These are phyloP conservation scores for Coregonus clupeaformis DNA, from an alignment of 2,113 vertebrate species.

Conservation along the genomic window DNA sequence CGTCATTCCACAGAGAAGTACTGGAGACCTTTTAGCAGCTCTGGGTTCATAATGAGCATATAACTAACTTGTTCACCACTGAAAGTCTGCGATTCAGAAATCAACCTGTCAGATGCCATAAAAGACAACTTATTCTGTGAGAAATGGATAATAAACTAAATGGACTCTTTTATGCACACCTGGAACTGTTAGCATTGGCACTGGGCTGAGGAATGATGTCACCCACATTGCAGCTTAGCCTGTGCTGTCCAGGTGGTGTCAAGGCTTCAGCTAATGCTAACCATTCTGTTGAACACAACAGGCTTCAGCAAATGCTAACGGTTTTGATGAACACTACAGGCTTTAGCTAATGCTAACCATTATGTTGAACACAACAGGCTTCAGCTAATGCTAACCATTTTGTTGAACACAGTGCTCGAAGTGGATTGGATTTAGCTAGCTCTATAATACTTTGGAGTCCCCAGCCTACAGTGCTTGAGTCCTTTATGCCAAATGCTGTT, in stretches of 20 bases:
- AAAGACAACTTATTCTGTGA: conserved; percentile 40
- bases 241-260: conserved; percentile 39
- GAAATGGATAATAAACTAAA: conserved; percentile 50
- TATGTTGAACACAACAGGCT: too few species aligned
- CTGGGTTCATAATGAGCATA: conserved; percentile 15
- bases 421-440: too few species aligned
- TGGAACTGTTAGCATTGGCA: conserved; percentile 63
- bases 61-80: conserved; percentile 25
- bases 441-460: too few species aligned
- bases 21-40: conserved; percentile 37
- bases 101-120: conserved; percentile 52
- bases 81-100: conserved; percentile 37
- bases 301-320: too few species aligned
- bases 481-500: too few species aligned
- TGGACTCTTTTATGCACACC: conserved; percentile 52
- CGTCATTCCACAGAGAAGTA: conserved; percentile 35
- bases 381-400: too few species aligned
- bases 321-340: too few species aligned
- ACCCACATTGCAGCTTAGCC: conserved; percentile 42
- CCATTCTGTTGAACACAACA: conserved; percentile 14
- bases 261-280: conserved; percentile 36
- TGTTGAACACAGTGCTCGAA: too few species aligned
- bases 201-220: conserved; percentile 52
- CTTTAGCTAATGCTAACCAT: too few species aligned
- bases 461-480: too few species aligned